A percentile compares a stretch with the other conserved stretches of the same genome.
These are phyloP conservation scores for Thaumatotibia leucotreta DNA, from an alignment of 1,140 invertebrate genomes.

Conservation along the genomic window DNA sequence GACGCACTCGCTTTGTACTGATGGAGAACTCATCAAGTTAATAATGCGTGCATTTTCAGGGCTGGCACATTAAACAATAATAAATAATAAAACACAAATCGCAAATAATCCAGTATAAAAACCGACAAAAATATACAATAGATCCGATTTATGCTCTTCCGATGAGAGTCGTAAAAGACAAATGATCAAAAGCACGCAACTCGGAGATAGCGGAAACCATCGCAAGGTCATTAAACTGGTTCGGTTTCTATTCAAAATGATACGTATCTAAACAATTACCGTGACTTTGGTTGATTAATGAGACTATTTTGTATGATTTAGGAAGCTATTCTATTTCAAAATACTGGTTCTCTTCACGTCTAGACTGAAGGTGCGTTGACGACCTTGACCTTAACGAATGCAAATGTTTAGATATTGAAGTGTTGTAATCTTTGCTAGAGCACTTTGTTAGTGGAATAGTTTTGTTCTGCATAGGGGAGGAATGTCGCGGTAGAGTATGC, in stretches of 20 bases:
- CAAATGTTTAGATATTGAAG: not conserved
- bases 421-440: not conserved
- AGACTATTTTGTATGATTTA: not conserved
- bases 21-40: constrained; percentile 37
- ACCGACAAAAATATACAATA: not conserved
- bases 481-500: not conserved
- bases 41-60: constrained; percentile 33
- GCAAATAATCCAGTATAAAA: not conserved
- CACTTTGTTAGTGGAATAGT: not conserved
- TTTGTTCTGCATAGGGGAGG: not conserved
- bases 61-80: not conserved
- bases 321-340: not conserved
- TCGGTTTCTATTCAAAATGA: constrained; percentile 22
- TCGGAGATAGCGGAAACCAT: constrained; percentile 31
- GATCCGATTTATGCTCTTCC: constrained; percentile 53
- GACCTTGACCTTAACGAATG: not conserved
- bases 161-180: constrained; percentile 51
- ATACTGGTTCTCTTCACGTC: not conserved
- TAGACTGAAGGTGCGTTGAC: not conserved
- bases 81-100: not conserved
- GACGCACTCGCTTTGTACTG: constrained; percentile 32
- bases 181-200: constrained; percentile 45
- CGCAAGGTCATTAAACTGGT: constrained; percentile 32
- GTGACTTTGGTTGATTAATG: constrained; percentile 2
- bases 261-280: constrained; percentile 26